Percentiles rank a stretch among this genome's conserved stretches.
Evolutionary conservation across 1,140 invertebrate genomes (phyloP).

Genomic region (Oppia nitens): DNA sequence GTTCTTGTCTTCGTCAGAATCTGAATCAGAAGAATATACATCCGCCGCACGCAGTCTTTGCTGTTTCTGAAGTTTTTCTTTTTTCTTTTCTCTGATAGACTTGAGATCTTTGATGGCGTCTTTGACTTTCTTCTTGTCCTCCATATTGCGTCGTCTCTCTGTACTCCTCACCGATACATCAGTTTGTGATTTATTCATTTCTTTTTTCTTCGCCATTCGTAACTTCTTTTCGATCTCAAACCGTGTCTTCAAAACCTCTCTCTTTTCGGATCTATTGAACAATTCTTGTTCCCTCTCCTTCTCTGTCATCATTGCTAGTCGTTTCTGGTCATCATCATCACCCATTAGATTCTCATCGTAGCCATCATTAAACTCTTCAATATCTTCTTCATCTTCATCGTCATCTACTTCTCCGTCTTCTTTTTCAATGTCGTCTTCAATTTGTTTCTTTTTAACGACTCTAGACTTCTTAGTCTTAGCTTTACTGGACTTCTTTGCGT

Average conservation of each 20-base stretch:
- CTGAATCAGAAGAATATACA: slow-evolving; percentile 56
- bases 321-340: slow-evolving; percentile 78
- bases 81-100: slow-evolving; percentile 68
- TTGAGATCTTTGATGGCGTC: slow-evolving; percentile 78
- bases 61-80: slow-evolving; percentile 28
- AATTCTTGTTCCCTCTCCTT: slow-evolving; percentile 93
- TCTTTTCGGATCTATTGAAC: slow-evolving; percentile 82
- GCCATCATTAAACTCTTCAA: slow-evolving; percentile 55
- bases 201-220: slow-evolving; percentile 58
- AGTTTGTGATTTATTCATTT: slow-evolving; percentile 28
- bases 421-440: slow-evolving; percentile 1
- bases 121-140: slow-evolving; percentile 52
- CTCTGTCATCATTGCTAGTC: slow-evolving; percentile 80
- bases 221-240: slow-evolving; percentile 95
- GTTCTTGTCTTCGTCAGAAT: slow-evolving; percentile 38
- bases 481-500: slow-evolving; percentile 6
- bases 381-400: slow-evolving; percentile 16
- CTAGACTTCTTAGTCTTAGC: not conserved
- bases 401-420: slow-evolving; percentile 10
- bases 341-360: slow-evolving; percentile 95
- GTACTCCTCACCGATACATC: slow-evolving; percentile 63
- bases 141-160: slow-evolving; percentile 78
- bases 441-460: not conserved
- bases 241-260: slow-evolving; percentile 79
- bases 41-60: slow-evolving; percentile 74